Evolutionary conservation across 2,888 invertebrate genomes (phyloP).

Genomic region (Phytoseiulus persimilis): DNA sequence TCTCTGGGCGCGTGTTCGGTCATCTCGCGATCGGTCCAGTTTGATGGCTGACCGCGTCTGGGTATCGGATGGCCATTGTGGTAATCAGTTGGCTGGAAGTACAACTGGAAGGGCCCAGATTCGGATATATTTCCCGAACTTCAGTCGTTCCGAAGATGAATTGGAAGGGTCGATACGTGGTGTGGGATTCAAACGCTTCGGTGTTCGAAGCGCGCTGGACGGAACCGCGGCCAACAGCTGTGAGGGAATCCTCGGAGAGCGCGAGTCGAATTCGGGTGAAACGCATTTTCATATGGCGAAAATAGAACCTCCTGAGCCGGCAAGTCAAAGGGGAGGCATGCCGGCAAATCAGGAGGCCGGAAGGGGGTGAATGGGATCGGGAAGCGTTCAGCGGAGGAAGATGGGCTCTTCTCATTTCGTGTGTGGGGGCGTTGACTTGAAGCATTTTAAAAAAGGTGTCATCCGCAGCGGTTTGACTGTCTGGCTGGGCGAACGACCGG

Average conservation of each 20-base stretch:
- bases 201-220: too few relatives aligned
- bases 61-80: not conserved
- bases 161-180: too few relatives aligned
- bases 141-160: too few relatives aligned
- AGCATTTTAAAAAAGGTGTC: not conserved
- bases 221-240: too few relatives aligned
- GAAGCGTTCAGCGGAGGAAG: not conserved
- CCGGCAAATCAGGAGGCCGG: not conserved
- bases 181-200: too few relatives aligned
- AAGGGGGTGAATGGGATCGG: not conserved
- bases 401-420: not conserved
- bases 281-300: not conserved
- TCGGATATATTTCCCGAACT: too few relatives aligned
- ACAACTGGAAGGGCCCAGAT: not conserved
- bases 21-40: not conserved
- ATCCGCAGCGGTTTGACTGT: not conserved
- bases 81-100: not conserved
- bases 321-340: not conserved
- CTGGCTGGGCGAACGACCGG: not conserved
- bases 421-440: slow-evolving; percentile 5
- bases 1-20: not conserved
- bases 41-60: not conserved
- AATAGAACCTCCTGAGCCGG: not conserved
- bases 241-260: not conserved
- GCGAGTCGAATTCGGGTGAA: not conserved